Percentiles rank a stretch among this genome's conserved stretches.
These are phyloP conservation scores for Peromyscus leucopus DNA, from an alignment of 2,113 vertebrate species.

Conservation along the genomic window DNA sequence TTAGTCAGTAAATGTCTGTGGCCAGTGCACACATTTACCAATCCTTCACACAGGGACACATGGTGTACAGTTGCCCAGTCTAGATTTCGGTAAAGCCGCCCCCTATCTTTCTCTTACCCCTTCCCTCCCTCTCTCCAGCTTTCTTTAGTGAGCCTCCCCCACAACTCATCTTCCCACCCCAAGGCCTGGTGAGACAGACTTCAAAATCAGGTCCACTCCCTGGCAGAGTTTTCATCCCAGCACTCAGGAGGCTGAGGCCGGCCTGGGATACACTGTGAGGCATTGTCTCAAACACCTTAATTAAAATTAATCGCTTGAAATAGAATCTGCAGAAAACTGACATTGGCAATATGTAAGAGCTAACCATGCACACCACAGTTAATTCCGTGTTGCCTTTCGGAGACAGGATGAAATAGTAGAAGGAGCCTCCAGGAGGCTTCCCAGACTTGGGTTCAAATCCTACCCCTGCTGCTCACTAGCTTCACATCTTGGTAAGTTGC, in stretches of 20 bases:
- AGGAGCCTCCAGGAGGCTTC: neutral
- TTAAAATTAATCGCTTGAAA: neutral
- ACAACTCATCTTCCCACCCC: neutral
- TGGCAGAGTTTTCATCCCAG: neutral
- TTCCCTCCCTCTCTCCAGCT: neutral
- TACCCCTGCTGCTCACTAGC: neutral
- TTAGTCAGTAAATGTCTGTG: neutral
- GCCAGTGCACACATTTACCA: neutral
- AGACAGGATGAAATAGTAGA: neutral
- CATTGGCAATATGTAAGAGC: neutral
- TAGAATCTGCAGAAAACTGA: neutral
- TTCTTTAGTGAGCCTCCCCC: neutral
- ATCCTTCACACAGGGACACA: neutral
- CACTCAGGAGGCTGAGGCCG: neutral
- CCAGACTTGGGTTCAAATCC: neutral
- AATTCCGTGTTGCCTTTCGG: neutral
- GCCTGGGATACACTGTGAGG: neutral
- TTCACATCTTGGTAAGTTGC: neutral
- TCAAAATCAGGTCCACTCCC: neutral
- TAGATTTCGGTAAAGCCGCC: neutral
- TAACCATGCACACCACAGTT: neutral
- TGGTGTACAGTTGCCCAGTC: too few species aligned
- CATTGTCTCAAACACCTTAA: neutral
- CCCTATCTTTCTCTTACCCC: neutral
- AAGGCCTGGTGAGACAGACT: neutral